These are phyloP conservation scores for Misgurnus mizolepis DNA, from an alignment of 2,113 vertebrate species.

Conservation along the genomic window DNA sequence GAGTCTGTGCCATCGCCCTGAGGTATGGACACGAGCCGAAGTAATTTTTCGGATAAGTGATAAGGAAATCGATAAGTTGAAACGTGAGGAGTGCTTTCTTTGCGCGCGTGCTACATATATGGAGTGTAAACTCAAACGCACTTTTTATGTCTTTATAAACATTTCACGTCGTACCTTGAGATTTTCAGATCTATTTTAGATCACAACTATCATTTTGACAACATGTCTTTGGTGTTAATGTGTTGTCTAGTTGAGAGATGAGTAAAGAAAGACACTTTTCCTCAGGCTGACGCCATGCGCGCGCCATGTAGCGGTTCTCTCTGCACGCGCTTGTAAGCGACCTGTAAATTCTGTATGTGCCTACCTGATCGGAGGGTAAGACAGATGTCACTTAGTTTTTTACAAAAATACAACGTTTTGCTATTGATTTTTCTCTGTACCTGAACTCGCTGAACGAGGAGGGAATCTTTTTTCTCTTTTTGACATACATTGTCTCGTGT, in stretches of 20 bases:
- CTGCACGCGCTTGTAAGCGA: slow-evolving; percentile 56
- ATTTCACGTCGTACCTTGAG: background rate
- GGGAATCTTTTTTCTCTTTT: slow-evolving; percentile 32
- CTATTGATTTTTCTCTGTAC: slow-evolving; percentile 35
- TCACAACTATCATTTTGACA: slow-evolving; percentile 5
- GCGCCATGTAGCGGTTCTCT: slow-evolving; percentile 75
- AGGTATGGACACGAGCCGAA: background rate
- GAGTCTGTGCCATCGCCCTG: background rate
- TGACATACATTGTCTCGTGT: slow-evolving; percentile 53
- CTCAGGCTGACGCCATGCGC: slow-evolving; percentile 80
- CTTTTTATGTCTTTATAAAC: background rate
- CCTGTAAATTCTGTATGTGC: slow-evolving; percentile 78
- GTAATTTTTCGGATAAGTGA: background rate
- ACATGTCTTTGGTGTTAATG: slow-evolving; percentile 61
- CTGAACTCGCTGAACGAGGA: slow-evolving; percentile 37
- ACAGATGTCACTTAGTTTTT: slow-evolving; percentile 1
- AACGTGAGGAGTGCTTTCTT: background rate
- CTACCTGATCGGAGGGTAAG: slow-evolving; percentile 81
- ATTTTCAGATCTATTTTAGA: background rate
- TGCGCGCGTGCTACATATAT: background rate
- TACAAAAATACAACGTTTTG: background rate
- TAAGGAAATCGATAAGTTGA: slow-evolving; percentile 8
- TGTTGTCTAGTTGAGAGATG: slow-evolving; percentile 56
- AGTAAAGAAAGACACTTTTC: slow-evolving; percentile 3
- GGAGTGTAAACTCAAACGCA: background rate